Base-by-base conservation (phyloP, 2,888 invertebrate species). In the Drosophila ustulata region DNA sequence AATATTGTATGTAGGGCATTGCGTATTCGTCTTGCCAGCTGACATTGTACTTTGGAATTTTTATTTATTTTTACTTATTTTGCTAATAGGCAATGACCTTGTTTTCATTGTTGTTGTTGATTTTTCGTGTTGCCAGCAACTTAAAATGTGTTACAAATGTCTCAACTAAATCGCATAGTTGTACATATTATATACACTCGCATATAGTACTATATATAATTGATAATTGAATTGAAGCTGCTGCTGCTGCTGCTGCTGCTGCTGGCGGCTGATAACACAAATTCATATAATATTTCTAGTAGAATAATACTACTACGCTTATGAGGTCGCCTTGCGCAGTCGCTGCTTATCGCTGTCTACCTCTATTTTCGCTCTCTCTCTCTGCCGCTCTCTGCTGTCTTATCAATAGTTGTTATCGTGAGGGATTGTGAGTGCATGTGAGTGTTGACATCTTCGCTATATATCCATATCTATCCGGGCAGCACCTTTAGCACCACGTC, bases 71-170 rank as follows among this genome's bases (percentile, higher is more conserved):
- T 69, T 56, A 72, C 50, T 65, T 58, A 74, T 66, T 68, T 68
- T 68, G 66, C 70, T 68, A 78, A 74, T 68, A 79, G 84, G 62
- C 84, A 81, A 69, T 79, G 82, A 79, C 82, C 82, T 79, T 77
- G 79, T 65, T 76, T 71, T 66, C 39, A 34, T 57, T 61, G 55
- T 59, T 57, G 56, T 62, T 74, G 25, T 59, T 43, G 41, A 43
- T 51, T 52, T 46, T 43, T 59, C 50, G 46, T 49, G 56, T 64
- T 73, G 50, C 41, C 28, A 59, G 57, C 39, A 58, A 59, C 64
- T 62, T 59, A 39, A 78, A 72, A 75, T 70, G 75, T 78, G 51
- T 65, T 68, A 67, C 66, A 62, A 76, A 73, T 76, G 52, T 51
- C 61, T 51, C 57, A 58, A 70, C 64, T 69, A 52, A 73, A 51